Base-by-base conservation (phyloP, 2,888 invertebrate genomes). In the Lobophora halterata region DNA sequence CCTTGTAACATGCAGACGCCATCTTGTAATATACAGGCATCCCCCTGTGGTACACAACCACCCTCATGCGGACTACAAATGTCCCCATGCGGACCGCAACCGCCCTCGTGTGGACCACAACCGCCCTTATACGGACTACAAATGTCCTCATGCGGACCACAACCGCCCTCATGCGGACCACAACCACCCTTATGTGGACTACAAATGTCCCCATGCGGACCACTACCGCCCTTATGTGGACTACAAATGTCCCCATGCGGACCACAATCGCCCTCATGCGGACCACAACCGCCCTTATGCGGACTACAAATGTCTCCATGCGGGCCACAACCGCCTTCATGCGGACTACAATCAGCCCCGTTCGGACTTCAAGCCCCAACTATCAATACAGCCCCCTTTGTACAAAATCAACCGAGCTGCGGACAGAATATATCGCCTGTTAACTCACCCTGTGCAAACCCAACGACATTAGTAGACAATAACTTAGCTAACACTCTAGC, bases 401-500 rank as follows among this genome's bases (percentile, higher is more conserved):
- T 32, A 42, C 4, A 32, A 20, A 31, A 40, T 10, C 11, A 10
- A 11, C n/a, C 7, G 7, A 13, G 24, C 11, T 27, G 27, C 27
- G 26, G 16, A 8, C 17, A 16, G n/a, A n/a, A n/a, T n/a, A n/a
- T n/a, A n/a, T n/a, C 3, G 26, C 14, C 9, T 26, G 26, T 24
- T 1, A 26, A 14, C 16, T 27, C 14, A 8, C 11, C 24, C 1
- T 34, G 25, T 20, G 10, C n/a, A n/a, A n/a, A n/a, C n/a, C n/a
- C n/a, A 0, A 70, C 71, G 0, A 75, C 78, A 0, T 46, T 78
- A 0, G 42, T 78, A 1, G 79, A 82, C 28, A 77, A 75, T 26
- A 67, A 71, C 0, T 47, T 82, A 1, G 67, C 75, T 1, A 79
- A 70, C 28, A 52, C 77, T 0, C 48, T 82, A 11, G 80, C 77